phyloP scores from a whole-genome alignment of 2,797 vertebrate species.

The Borostomias antarcticus region DNA sequence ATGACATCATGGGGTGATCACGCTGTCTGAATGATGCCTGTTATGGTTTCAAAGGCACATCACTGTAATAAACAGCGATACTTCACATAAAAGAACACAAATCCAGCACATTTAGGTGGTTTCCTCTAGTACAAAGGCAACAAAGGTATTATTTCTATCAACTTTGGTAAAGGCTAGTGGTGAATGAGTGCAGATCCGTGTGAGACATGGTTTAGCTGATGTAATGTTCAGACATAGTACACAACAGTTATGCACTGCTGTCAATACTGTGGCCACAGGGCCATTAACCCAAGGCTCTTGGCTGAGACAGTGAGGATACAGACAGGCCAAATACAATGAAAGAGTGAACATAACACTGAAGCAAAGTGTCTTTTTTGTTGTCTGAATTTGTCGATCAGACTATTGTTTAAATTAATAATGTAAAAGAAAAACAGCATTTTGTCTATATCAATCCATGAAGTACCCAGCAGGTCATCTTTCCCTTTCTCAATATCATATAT shows the following conservation, averaged over 20 bases:
- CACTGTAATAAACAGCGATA: conserved; percentile 28
- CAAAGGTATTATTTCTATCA: conserved; percentile 41
- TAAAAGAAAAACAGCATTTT: conserved; percentile 3
- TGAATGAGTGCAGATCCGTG: conserved; percentile 32
- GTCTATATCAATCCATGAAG: too few species aligned
- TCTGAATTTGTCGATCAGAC: conserved; percentile 11
- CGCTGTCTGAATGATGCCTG: not conserved
- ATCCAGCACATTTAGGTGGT: conserved; percentile 7
- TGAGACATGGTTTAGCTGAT: conserved; percentile 14
- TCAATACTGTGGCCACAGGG: too few species aligned
- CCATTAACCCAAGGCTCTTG: conserved; percentile 61
- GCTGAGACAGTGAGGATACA: conserved; percentile 27
- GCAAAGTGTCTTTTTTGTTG: conserved; percentile 22
- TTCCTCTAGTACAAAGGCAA: conserved; percentile 8
- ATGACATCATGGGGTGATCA: conserved; percentile 2
- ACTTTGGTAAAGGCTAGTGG: conserved; percentile 56
- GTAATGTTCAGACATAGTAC: conserved; percentile 13
- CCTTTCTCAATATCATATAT: too few species aligned
- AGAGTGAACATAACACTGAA: conserved; percentile 11
- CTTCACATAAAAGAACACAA: not conserved
- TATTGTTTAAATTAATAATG: not conserved
- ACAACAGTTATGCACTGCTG: conserved; percentile 30
- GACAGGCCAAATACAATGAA: conserved; percentile 41
- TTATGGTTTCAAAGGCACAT: conserved; percentile 11
- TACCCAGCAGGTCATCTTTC: too few species aligned